These are phyloP conservation scores for Scolopax bukidnonensis DNA, from an alignment of 2,797 vertebrate genomes.

Conservation along the genomic window DNA sequence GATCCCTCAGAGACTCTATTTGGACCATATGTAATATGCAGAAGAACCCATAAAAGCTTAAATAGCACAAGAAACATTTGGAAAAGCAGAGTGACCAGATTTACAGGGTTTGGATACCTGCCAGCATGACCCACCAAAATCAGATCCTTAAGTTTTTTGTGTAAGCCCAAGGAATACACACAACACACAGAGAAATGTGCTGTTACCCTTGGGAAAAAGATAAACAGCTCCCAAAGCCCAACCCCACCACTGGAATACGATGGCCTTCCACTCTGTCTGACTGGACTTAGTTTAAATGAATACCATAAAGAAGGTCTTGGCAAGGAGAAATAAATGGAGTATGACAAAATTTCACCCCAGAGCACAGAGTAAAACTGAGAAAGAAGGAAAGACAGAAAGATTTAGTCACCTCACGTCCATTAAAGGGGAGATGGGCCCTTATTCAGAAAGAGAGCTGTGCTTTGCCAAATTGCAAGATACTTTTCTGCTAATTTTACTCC, in stretches of 20 bases:
- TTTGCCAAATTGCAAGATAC: neutral
- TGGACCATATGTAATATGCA: constrained; percentile 65
- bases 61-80: constrained; percentile 74
- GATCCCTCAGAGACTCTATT: constrained; percentile 58
- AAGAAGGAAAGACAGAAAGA: neutral
- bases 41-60: constrained; percentile 74
- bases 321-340: constrained; percentile 32
- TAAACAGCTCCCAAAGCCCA: constrained; percentile 17
- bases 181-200: constrained; percentile 24
- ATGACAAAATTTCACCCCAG: constrained; percentile 19
- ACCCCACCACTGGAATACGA: constrained; percentile 28
- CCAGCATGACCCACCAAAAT: constrained; percentile 75
- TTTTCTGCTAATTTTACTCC: neutral
- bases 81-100: constrained; percentile 66
- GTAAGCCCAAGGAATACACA: constrained; percentile 37
- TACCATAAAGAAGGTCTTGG: constrained; percentile 60
- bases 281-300: constrained; percentile 34
- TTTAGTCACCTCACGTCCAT: constrained; percentile 28
- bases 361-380: constrained; percentile 17
- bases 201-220: constrained; percentile 43
- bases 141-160: constrained; percentile 56
- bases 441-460: neutral
- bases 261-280: neutral
- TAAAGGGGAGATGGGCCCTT: neutral
- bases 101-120: constrained; percentile 54